phyloP scores from a whole-genome alignment of 2,113 vertebrate genomes.

The Crotalus helleri region DNA sequence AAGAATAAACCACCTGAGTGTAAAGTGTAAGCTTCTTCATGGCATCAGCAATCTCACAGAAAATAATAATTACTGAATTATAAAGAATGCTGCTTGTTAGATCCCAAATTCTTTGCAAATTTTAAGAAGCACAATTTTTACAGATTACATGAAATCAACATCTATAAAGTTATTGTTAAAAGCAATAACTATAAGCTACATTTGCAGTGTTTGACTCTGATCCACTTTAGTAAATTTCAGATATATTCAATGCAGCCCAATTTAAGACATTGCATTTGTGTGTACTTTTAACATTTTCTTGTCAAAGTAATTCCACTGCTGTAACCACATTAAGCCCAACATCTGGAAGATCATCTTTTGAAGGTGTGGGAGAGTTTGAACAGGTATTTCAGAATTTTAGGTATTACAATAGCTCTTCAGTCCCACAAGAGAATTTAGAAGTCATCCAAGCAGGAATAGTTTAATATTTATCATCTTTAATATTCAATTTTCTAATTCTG shows the following conservation, averaged over 20 bases:
- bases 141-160: not conserved
- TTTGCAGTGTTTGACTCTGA: not conserved
- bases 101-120: not conserved
- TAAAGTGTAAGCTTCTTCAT: not conserved
- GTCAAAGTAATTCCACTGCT: not conserved
- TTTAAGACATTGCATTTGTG: not conserved
- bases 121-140: not conserved
- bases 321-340: not conserved
- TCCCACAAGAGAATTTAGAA: not conserved
- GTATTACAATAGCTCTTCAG: not conserved
- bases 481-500: not conserved
- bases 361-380: not conserved
- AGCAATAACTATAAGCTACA: not conserved
- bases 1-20: constrained; percentile 39
- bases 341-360: not conserved
- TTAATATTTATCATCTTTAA: not conserved
- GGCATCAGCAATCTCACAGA: not conserved
- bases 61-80: not conserved
- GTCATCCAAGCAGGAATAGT: not conserved
- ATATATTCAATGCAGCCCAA: not conserved
- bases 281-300: not conserved
- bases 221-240: not conserved
- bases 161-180: not conserved
- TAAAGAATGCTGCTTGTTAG: not conserved
- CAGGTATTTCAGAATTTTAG: not conserved